Base-by-base conservation (phyloP, 1,140 invertebrate species). In the Streblospio benedicti region DNA sequence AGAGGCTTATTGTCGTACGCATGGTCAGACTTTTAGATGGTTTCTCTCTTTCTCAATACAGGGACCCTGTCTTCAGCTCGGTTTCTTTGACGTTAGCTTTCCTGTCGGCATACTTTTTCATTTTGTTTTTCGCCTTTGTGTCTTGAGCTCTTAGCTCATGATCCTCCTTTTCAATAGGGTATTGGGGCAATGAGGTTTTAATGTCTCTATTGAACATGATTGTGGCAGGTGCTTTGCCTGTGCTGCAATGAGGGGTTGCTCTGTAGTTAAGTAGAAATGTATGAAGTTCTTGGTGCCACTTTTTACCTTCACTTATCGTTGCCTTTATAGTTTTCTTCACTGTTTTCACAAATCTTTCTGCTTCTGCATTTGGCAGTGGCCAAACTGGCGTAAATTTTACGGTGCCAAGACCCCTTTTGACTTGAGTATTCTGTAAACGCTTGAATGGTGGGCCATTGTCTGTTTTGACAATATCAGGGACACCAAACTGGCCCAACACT, bases 371-470 rank as follows among this genome's bases (percentile, higher is more conserved):
- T 12, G 60, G 65, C 38, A 60, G 45, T 16, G 64, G 61, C 66
- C 64, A 66, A 44, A 60, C 35, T 2, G 66, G 66, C 33, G 66
- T 67, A 4, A n/a, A 64, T 60, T 28, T 52, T 52, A 20, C 57
- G 32, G 31, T 65, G 63, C 35, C 50, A 45, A 45, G 57, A 62
- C 14, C 65, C 57, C 4, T 51, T 32, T 51, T 51, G 49, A 12
- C 58, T 38, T 14, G 59, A 49, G 49, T 64, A 66, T 25, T 66
- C 18, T 31, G 41, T 47, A 56, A 68, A 68, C 33, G 59, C 59
- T 65, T 33, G 45, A 65, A 67, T 9, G 67, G 67, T 5, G 56
- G 65, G 6, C 67, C 67, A 59, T 68, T 68, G 47, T 69, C 64
- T 33, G 61, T 59, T 60, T 62, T 57, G n/a, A 64, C 33, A 31